phyloP scores from a whole-genome alignment of 1,140 invertebrate genomes.

The Philotrypesis tridentata region DNA sequence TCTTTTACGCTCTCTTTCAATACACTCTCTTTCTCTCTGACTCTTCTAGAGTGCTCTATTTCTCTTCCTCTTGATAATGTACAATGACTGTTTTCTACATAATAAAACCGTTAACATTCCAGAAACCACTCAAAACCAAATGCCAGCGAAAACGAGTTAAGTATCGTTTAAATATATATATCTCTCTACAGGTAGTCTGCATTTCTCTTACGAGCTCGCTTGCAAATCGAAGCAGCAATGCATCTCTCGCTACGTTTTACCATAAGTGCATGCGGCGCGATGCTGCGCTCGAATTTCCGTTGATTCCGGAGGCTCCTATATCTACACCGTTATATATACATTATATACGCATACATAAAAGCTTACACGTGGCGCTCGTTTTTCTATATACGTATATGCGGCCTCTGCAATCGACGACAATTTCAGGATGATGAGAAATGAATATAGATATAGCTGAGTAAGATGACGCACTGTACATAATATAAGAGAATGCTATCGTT shows the following conservation, averaged over 20 bases:
- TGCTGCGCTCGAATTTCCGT: neutral
- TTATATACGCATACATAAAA: neutral
- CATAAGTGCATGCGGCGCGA: constrained; percentile 9
- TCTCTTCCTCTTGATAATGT: too few species aligned
- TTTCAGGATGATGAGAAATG: neutral
- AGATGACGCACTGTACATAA: neutral
- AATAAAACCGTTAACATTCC: constrained; percentile 33
- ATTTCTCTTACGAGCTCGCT: constrained; percentile 24
- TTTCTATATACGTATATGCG: neutral
- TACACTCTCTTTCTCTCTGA: neutral
- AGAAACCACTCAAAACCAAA: constrained; percentile 47
- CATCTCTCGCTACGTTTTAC: neutral
- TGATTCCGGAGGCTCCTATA: neutral
- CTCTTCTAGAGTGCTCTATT: neutral
- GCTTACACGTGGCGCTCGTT: neutral
- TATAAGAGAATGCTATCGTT: neutral
- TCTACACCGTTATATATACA: too few species aligned
- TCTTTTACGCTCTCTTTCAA: neutral
- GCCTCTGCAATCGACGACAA: neutral
- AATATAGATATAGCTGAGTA: neutral
- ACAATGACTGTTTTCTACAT: neutral
- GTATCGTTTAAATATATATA: constrained; percentile 36
- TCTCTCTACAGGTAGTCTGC: constrained; percentile 13
- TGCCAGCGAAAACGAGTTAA: constrained; percentile 46
- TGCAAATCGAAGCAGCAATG: constrained; percentile 1